phyloP scores from a whole-genome alignment of 2,888 invertebrate species.

The Lucinisca nassula region DNA sequence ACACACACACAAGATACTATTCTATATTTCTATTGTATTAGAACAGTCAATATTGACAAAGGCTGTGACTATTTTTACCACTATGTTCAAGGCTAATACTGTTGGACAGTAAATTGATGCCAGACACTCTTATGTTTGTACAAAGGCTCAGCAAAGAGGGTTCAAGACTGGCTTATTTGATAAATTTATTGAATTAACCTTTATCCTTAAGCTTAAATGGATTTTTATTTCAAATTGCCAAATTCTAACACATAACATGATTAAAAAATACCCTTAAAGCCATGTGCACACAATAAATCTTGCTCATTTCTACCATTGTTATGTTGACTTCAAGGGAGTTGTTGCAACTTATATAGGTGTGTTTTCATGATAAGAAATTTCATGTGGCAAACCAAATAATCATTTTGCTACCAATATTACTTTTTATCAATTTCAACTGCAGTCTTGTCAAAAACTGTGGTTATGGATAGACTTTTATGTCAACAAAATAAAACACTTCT shows the following conservation, averaged over 20 bases:
- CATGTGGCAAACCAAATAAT: too few species aligned
- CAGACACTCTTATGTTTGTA: neutral
- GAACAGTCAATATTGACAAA: neutral
- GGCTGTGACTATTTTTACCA: neutral
- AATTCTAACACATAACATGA: too few species aligned
- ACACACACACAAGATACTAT: too few species aligned
- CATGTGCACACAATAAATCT: too few species aligned
- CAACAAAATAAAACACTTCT: neutral
- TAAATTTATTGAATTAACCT: neutral
- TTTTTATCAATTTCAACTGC: too few species aligned
- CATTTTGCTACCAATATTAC: too few species aligned
- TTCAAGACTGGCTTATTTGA: neutral
- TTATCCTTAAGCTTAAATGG: neutral
- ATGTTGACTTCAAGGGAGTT: too few species aligned
- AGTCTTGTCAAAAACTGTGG: neutral
- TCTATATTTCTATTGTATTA: neutral
- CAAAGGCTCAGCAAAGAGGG: neutral
- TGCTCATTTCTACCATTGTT: too few species aligned
- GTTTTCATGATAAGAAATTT: too few species aligned
- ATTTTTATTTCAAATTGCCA: neutral
- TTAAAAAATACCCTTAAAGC: too few species aligned
- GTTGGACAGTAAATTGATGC: neutral
- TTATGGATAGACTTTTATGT: neutral
- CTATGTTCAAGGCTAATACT: neutral
- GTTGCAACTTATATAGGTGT: too few species aligned